Percentiles rank a stretch among this genome's conserved stretches.
Conservation (phyloP, 2,113 vertebrate genomes). For the Perca fluviatilis region DNA sequence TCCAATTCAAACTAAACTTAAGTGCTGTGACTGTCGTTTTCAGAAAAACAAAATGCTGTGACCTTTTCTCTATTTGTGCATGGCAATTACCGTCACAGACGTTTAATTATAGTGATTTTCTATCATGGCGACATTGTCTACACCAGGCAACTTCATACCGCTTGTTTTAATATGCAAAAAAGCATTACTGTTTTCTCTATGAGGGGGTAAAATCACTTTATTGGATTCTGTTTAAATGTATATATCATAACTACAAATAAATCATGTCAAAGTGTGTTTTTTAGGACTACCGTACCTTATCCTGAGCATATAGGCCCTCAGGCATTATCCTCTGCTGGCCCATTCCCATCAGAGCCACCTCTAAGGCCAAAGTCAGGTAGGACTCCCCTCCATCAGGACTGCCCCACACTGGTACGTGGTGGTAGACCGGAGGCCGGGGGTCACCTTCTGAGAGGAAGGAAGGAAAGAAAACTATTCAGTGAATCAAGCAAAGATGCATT, state of each 20-base stretch:
- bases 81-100: conserved; percentile 43
- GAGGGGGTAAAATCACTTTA: not conserved
- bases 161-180: conserved; percentile 22
- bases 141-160: conserved; percentile 16
- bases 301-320: conserved; percentile 96
- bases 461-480: not conserved
- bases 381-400: conserved; percentile 90
- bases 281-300: conserved; percentile 83
- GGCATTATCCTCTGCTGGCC: conserved; percentile 99
- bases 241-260: not conserved
- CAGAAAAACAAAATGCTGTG: conserved; percentile 30
- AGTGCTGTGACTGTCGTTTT: conserved; percentile 45
- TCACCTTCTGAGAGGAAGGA: conserved; percentile 87
- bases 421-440: conserved; percentile 92
- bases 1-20: conserved; percentile 46
- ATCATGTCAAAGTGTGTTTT: not conserved
- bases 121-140: conserved; percentile 24
- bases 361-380: conserved; percentile 94
- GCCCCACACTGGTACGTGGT: conserved; percentile 91
- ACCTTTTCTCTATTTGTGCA: conserved; percentile 41
- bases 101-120: conserved; percentile 57
- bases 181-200: not conserved
- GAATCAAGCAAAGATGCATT: not conserved
- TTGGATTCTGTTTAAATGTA: not conserved
- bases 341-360: conserved; percentile 98